phyloP scores from a whole-genome alignment of 2,113 vertebrate genomes.

The Abramis brama region DNA sequence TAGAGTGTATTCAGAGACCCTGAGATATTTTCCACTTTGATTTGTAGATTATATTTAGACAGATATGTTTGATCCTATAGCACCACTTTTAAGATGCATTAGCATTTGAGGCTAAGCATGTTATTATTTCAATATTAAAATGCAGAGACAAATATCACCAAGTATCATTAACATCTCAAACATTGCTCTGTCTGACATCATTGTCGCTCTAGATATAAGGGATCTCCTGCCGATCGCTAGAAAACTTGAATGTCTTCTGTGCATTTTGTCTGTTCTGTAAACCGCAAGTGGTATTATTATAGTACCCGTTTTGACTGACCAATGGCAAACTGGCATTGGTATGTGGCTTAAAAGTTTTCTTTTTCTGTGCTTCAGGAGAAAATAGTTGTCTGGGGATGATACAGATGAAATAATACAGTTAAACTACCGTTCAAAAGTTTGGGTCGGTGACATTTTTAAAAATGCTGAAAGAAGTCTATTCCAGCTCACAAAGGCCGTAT shows the following conservation, averaged over 20 bases:
- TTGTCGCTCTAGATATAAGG: not conserved
- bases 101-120: not conserved
- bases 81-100: no score
- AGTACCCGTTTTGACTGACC: not conserved
- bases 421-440: not conserved
- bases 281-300: not conserved
- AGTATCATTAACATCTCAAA: not conserved
- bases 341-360: not conserved
- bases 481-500: not conserved
- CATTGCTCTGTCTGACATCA: not conserved
- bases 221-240: not conserved
- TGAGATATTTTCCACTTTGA: slow-evolving; percentile 21
- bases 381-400: not conserved
- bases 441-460: not conserved
- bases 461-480: not conserved
- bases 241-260: not conserved
- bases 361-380: not conserved
- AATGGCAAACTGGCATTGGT: not conserved
- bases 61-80: not conserved
- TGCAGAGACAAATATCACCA: not conserved
- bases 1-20: slow-evolving; percentile 20
- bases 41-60: not conserved
- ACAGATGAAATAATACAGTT: not conserved
- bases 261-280: not conserved
- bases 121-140: not conserved